Evolutionary conservation across 1,140 invertebrate genomes (phyloP).

Genomic region (Plutomurus gul): DNA sequence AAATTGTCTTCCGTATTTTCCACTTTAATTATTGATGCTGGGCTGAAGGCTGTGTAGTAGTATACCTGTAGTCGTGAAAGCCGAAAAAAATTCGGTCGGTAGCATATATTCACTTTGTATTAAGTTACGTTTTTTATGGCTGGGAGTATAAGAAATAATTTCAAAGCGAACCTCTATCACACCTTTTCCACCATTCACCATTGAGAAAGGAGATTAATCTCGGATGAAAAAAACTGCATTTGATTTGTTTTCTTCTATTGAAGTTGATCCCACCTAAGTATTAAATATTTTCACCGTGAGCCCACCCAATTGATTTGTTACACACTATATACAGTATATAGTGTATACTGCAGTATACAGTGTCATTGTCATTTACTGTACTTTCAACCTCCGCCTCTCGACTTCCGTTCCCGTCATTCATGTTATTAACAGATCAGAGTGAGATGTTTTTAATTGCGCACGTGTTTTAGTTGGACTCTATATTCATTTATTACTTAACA

Average conservation of each 20-base stretch:
- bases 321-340: background rate
- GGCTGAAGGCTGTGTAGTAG: background rate
- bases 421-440: background rate
- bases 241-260: background rate
- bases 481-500: background rate
- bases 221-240: background rate
- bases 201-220: constrained; percentile 4
- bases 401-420: constrained; percentile 24
- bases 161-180: background rate
- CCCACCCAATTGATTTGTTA: constrained; percentile 7
- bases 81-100: background rate
- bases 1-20: background rate
- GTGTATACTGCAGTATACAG: too few species aligned
- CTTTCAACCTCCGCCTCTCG: constrained; percentile 14
- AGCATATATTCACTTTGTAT: background rate
- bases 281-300: background rate
- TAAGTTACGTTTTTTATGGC: background rate
- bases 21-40: background rate
- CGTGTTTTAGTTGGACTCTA: constrained; percentile 32
- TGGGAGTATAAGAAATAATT: background rate
- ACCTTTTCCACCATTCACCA: background rate
- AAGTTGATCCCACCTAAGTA: background rate
- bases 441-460: constrained; percentile 28
- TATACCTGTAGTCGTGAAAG: background rate
- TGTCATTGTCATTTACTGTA: too few species aligned